These are phyloP conservation scores for Oryzias woworae DNA, from an alignment of 2,113 vertebrate species.

Conservation along the genomic window DNA sequence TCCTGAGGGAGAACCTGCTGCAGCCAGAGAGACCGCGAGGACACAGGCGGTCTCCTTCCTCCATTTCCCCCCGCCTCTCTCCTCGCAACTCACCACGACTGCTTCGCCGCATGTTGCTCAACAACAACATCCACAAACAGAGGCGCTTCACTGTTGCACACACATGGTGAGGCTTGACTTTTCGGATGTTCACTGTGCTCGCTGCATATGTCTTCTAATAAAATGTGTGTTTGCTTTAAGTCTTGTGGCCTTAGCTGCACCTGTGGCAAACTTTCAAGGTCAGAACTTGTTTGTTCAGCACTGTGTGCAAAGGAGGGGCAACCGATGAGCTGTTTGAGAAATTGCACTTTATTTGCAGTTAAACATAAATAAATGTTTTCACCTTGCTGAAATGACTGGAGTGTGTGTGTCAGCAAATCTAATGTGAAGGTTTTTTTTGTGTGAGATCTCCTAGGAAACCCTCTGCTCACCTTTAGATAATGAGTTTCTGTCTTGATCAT, in stretches of 20 bases:
- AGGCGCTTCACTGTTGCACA: conserved; percentile 96
- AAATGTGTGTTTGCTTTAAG: conserved; percentile 28
- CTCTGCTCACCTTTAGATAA: conserved; percentile 39
- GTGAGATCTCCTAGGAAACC: conserved; percentile 48
- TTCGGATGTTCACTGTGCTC: conserved; percentile 8
- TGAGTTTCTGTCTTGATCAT: conserved; percentile 20
- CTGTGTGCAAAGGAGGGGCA: conserved; percentile 5
- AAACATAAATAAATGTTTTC: conserved; percentile 22
- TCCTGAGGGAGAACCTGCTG: conserved; percentile 94
- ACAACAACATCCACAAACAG: conserved; percentile 93
- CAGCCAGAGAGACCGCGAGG: conserved; percentile 88
- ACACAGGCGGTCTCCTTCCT: conserved; percentile 82
- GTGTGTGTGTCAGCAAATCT: conserved; percentile 31
- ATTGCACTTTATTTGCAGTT: conserved; percentile 54
- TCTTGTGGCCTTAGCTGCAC: conserved; percentile 37
- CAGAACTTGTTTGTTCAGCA: conserved; percentile 29
- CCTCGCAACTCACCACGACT: conserved; percentile 93
- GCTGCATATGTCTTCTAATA: conserved; percentile 1
- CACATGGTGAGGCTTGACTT: conserved; percentile 88
- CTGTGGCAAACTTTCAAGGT: conserved; percentile 56
- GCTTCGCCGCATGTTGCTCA: conserved; percentile 93
- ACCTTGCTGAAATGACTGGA: conserved; percentile 14
- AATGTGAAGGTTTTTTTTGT: conserved; percentile 14
- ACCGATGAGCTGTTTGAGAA: conserved; percentile 30
- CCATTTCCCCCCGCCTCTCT: conserved; percentile 88